Base-by-base conservation (phyloP, 92 coral and sea anemone genomes). In the Plumapathes pennacea region DNA sequence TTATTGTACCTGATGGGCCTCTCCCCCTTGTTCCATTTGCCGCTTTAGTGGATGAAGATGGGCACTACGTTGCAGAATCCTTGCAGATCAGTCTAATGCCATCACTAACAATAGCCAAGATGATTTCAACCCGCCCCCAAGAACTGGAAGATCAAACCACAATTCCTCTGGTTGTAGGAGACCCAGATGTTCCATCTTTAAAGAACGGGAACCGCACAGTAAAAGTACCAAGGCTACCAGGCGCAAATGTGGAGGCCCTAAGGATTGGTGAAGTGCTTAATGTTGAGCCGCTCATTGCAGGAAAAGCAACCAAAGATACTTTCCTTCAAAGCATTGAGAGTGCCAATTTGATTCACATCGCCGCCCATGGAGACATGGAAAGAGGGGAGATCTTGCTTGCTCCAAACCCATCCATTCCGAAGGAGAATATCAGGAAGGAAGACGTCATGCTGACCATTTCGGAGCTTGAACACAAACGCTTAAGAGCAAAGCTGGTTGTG, bases 401-500 rank as follows among this genome's bases (percentile, higher is more conserved):
- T 42, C 63, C 55, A 22, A 54, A 54, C 32, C 45, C 44, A 22
- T 44, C 17, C 27, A 23, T 36, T n/a, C 39, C 28, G 12, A 32
- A 10, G 25, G 18, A 52, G n/a, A 18, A 4, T 30, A 36, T 53
- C 7, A 45, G 6, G 24, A 45, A 67, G 8, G 50, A 54, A 8
- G 63, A 67, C 18, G 39, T 27, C 46, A 28, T 67, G 54, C 47
- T 67, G 24, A 20, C n/a, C 21, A 67, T 67, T 29, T 26, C 54
- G 14, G 74, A 67, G 20, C 19, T 67, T 12, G 50, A 27, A 18
- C 36, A 12, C 3, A 44, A 36, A 26, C 32, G 39, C 2, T 26
- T 65, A 39, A 55, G 34, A 10, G 64, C 64, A 6, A 54, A 19
- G 44, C 64, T 67, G 23, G 74, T 67, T 10, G 74, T 67, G 32